Evolutionary conservation across 2,888 invertebrate genomes (phyloP).

Genomic region (Plemyria rubiginata): DNA sequence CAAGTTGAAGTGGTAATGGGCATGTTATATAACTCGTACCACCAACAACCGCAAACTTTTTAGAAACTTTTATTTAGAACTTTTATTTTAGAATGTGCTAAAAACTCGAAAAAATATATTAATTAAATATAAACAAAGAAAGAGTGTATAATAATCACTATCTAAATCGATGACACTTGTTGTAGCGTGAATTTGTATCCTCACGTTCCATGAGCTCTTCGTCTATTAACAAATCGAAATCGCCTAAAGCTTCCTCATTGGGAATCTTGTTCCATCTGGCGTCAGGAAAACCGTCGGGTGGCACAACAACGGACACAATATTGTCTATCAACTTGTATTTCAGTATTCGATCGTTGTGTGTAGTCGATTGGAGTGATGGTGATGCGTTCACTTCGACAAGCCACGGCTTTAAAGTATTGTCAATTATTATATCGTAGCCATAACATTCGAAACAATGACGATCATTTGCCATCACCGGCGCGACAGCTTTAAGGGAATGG

Average conservation of each 20-base stretch:
- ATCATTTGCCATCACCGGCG: constrained; percentile 97
- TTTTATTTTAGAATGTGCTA: constrained; percentile 16
- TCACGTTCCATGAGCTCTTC: constrained; percentile 91
- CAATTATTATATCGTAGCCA: constrained; percentile 98
- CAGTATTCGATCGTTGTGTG: constrained; percentile 96
- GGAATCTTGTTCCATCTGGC: constrained; percentile 95
- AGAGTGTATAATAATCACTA: constrained; percentile 20
- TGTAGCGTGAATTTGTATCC: constrained; percentile 70
- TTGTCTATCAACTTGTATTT: constrained; percentile 98
- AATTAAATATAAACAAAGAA: constrained; percentile 19
- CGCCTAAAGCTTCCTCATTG: constrained; percentile 88
- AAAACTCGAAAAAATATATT: constrained; percentile 21
- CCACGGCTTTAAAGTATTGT: constrained; percentile 97
- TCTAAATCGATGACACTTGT: constrained; percentile 56
- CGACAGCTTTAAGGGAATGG: constrained; percentile 96
- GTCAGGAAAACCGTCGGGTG: constrained; percentile 95
- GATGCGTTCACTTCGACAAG: constrained; percentile 97
- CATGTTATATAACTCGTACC: too few relatives aligned
- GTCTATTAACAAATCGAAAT: constrained; percentile 94
- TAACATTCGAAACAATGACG: constrained; percentile 97
- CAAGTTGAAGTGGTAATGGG: not conserved
- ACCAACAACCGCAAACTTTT: too few relatives aligned
- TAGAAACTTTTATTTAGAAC: constrained; percentile 6
- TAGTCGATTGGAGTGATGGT: constrained; percentile 97
- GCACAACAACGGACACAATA: constrained; percentile 95